Base-by-base conservation (phyloP, 2,888 invertebrate genomes). In the Eilema sororculum region DNA sequence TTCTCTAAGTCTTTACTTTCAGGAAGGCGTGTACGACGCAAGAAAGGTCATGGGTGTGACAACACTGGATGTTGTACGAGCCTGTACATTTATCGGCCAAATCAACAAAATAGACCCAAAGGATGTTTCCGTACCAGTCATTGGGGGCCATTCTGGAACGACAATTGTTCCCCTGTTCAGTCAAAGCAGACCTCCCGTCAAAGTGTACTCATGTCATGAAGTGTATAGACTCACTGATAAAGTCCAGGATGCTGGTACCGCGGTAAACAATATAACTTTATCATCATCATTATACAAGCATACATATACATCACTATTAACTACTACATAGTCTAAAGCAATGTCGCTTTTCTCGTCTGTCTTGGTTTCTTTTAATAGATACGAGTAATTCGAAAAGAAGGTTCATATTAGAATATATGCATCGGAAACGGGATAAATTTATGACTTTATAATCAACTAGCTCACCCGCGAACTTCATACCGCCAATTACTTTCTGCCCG, bases 201-300 rank as follows among this genome's bases (percentile, higher is more conserved):
- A 97, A 69, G 97, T 99, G 88, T 96, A 96, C 57, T 96, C 97
- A 84, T 90, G 91, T 87, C 97, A 96, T 76, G 96, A 98, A 90
- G 96, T 99, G 75, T 97, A 98, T 86, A 97, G 97, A 30, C 95
- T 99, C 70, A 99, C 99, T 0, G 96, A 96, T 84, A 97, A 99
- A 89, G 99, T 99, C 87, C 99, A 99, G 96, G 99, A 99, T 93
- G 99, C 99, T 75, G 99, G 99, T 70, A 99, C 99, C 68, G 99
- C 99, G 96, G 97, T 97, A 67, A 88, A 94, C n/a, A 25, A n/a
- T n/a, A n/a, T n/a, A n/a, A n/a, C n/a, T n/a, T n/a, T n/a, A n/a
- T n/a, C n/a, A n/a, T n/a, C n/a, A n/a, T n/a, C n/a, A n/a, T n/a
- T n/a, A n/a, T n/a, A n/a, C n/a, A n/a, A n/a, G n/a, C n/a, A n/a